Evolutionary conservation across 2,797 vertebrate genomes (phyloP).

Genomic region (Adrianichthys oophorus): DNA sequence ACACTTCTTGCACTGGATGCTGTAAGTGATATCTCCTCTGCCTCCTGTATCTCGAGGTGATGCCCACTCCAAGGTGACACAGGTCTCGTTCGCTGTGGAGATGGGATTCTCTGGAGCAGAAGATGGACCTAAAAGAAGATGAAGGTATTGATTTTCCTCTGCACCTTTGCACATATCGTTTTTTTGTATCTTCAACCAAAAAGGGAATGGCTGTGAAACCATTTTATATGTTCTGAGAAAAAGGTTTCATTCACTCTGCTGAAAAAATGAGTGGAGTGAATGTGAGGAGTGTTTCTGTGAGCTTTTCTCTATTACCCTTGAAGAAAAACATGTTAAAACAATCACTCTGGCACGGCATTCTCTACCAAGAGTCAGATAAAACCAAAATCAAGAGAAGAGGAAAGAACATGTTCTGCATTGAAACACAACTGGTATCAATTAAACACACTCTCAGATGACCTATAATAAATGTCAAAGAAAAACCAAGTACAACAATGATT

Average conservation of each 20-base stretch:
- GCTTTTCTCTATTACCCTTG: not conserved
- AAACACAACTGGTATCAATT: too few relatives aligned
- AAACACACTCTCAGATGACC: too few relatives aligned
- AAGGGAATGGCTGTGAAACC: too few relatives aligned
- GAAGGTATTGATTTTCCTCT: not conserved
- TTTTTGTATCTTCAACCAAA: not conserved
- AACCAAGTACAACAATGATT: too few relatives aligned
- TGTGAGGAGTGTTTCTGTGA: not conserved
- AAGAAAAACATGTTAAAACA: not conserved
- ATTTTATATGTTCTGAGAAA: not conserved
- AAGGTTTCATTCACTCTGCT: not conserved
- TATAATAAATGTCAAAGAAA: too few relatives aligned
- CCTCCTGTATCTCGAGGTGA: constrained; percentile 79
- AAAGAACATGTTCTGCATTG: too few relatives aligned
- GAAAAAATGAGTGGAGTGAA: not conserved
- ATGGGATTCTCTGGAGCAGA: constrained; percentile 83
- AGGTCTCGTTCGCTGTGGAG: constrained; percentile 83
- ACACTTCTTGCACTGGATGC: constrained; percentile 81
- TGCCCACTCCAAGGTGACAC: constrained; percentile 82
- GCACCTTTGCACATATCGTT: not conserved
- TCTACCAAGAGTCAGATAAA: not conserved
- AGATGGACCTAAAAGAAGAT: constrained; percentile 72
- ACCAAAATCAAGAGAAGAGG: too few relatives aligned
- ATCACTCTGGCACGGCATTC: not conserved
- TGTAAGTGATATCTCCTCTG: constrained; percentile 80